Conservation (phyloP, 1,140 invertebrate genomes). For the Dreissena polymorpha region DNA sequence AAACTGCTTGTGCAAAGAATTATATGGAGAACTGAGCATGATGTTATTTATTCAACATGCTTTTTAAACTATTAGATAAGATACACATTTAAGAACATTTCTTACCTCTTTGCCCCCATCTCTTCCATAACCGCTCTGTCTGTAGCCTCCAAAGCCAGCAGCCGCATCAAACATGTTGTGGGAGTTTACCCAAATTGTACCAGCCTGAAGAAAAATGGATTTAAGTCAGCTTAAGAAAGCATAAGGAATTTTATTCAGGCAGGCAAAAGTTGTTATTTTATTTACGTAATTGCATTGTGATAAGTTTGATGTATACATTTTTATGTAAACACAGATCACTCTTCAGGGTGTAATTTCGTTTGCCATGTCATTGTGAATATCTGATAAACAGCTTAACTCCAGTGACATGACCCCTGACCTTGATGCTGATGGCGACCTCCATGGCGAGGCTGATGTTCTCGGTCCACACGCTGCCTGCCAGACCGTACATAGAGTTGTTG, state of each 20-base stretch:
- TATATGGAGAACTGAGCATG: too few species aligned
- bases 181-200: constrained; percentile 83
- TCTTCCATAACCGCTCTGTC: constrained; percentile 80
- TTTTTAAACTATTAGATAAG: too few species aligned
- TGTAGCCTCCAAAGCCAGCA: constrained; percentile 81
- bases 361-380: too few species aligned
- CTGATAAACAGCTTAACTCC: not conserved
- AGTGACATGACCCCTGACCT: constrained; percentile 52
- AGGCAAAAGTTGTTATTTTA: too few species aligned
- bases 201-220: constrained; percentile 66
- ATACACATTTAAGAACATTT: too few species aligned
- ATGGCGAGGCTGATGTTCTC: constrained; percentile 82
- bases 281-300: too few species aligned
- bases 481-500: constrained; percentile 82
- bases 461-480: constrained; percentile 82
- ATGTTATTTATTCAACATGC: too few species aligned
- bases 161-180: constrained; percentile 82
- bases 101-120: constrained; percentile 78
- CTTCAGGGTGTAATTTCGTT: too few species aligned
- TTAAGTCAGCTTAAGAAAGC: not conserved
- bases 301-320: too few species aligned
- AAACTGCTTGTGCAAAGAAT: too few species aligned
- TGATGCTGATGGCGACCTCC: constrained; percentile 81
- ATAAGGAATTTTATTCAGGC: too few species aligned
- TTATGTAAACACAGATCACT: too few species aligned